Evolutionary conservation across 2,797 vertebrate genomes (phyloP), one percentile per base, ranked within the genome.

Genomic region (Arvicola amphibius): DNA sequence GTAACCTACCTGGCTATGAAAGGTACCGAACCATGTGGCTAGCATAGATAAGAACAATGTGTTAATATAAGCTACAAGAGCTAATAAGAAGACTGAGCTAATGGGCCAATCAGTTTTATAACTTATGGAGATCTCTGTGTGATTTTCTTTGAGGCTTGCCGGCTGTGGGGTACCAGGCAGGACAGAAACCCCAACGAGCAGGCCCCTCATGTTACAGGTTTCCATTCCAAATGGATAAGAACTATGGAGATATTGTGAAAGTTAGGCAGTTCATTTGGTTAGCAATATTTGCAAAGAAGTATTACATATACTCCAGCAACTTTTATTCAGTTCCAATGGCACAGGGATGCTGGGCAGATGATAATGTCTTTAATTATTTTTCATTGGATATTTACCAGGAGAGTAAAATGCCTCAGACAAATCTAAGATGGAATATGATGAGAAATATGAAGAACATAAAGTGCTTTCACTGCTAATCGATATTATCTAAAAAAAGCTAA

Each of bases 321-420:
- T 43, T 80, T 61, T 17, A 32, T 67, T 29, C 40, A 74, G 17
- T 27, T 8, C 34, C n/a, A 65, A 1, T 5, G 37, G 14, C 11
- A 53, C 29, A 1, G 1, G n/a, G 48, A 32, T 43, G 12, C 0
- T 29, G 0, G 16, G 34, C 2, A n/a, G 51, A 16, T 10, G 2
- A 40, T 51, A 10, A 46, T 61, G 16, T 34, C 8, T 59, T 48
- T 88, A 48, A 27, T 53, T 37, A 13, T 34, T 77, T 13, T 56
- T 48, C 51, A 11, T 53, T 73, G 56, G 37, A 51, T 74, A 2
- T 25, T 67, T 80, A 76, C 5, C 29, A 34, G 48, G 34, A 46
- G 51, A 76, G 5, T 51, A 21, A 80, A 67, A 14, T 5, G 4
- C 6, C 27, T 34, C 10, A 14, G 53, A 69, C 12, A 77, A 40